phyloP scores from a whole-genome alignment of 2,888 invertebrate species.

The Dioctria rufipes region DNA sequence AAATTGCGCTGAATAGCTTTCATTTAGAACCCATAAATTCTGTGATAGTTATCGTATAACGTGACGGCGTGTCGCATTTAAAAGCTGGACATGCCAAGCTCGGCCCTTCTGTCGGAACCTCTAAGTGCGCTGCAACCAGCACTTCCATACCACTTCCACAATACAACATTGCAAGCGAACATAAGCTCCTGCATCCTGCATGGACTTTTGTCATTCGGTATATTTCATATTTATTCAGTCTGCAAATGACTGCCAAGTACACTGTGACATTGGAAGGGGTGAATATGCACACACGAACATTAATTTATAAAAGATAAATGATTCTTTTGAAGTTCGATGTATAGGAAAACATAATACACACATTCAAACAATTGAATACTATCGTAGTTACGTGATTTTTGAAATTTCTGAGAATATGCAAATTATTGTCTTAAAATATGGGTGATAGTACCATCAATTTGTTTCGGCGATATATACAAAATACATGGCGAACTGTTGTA shows the following conservation, averaged over 20 bases:
- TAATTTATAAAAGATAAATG: constrained; percentile 39
- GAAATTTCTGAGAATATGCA: no score
- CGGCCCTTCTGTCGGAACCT: neutral
- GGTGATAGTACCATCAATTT: no score
- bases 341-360: neutral
- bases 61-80: constrained; percentile 48
- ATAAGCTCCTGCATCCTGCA: constrained; percentile 28
- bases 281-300: constrained; percentile 19
- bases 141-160: neutral
- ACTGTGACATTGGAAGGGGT: constrained; percentile 24
- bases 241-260: constrained; percentile 43
- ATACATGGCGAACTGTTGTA: no score
- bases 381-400: no score
- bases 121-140: neutral
- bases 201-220: constrained; percentile 49
- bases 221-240: constrained; percentile 48
- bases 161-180: neutral
- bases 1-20: constrained; percentile 50
- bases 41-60: constrained; percentile 40
- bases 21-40: constrained; percentile 50
- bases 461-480: no score
- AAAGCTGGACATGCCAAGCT: constrained; percentile 40
- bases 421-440: no score
- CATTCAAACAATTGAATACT: no score
- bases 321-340: neutral